phyloP scores from a whole-genome alignment of 2,113 vertebrate genomes.

The Pongo abelii region DNA sequence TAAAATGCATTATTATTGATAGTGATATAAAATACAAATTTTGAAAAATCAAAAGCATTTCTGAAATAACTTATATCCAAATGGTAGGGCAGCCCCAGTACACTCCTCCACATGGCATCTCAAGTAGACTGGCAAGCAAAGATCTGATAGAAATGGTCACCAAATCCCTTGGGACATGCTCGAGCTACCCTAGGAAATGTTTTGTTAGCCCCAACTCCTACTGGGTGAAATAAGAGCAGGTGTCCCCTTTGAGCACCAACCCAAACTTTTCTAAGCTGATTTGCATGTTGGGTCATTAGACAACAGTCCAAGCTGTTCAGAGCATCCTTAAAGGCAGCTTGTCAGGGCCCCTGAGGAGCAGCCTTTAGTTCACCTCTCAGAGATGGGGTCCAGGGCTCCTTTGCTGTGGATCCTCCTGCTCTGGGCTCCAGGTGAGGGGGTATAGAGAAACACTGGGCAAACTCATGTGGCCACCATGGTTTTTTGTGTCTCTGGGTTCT shows the following conservation, averaged over 20 bases:
- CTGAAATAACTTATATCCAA: neutral
- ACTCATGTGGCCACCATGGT: neutral
- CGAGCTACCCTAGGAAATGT: neutral
- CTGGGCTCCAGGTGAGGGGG: neutral
- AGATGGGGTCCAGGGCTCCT: neutral
- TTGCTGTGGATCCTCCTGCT: neutral
- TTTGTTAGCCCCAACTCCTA: neutral
- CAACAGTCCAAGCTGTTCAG: rapidly evolving
- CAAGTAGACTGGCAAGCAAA: neutral
- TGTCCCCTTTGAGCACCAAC: neutral
- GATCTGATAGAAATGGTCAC: neutral
- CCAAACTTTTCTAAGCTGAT: neutral
- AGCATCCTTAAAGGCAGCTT: neutral
- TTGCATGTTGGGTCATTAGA: neutral
- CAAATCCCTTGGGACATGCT: neutral
- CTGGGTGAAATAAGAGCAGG: neutral
- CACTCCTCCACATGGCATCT: neutral
- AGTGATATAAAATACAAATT: neutral
- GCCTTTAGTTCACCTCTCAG: neutral
- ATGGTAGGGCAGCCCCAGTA: neutral
- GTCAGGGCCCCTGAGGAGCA: neutral
- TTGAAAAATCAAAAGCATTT: neutral
- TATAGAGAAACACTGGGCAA: rapidly evolving
- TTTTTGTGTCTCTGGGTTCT: neutral
- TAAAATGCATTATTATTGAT: neutral